Conservation (phyloP, 2,113 vertebrate species). For the Prietella phreatophila region DNA sequence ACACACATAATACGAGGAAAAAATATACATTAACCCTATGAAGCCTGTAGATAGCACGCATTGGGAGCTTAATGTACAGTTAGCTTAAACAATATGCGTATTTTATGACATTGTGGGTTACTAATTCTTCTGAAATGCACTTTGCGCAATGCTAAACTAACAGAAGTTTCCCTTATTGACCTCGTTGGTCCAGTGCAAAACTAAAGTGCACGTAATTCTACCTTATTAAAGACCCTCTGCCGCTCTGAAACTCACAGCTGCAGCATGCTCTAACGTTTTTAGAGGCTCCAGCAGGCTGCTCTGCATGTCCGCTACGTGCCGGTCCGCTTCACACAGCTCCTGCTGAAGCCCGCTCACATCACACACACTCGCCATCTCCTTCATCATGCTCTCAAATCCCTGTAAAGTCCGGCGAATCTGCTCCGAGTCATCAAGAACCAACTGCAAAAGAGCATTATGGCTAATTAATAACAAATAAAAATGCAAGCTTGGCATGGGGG, state of each 20-base stretch:
- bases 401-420: slow-evolving; percentile 82
- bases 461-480: neutral
- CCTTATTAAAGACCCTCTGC: neutral
- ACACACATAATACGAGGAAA: neutral
- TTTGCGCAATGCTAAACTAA: neutral
- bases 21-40: too few species aligned
- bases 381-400: slow-evolving; percentile 71
- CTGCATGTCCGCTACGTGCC: slow-evolving; percentile 73
- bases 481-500: neutral
- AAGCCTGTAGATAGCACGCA: too few species aligned
- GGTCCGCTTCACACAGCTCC: slow-evolving; percentile 71
- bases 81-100: neutral
- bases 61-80: neutral
- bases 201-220: neutral
- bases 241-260: slow-evolving; percentile 76
- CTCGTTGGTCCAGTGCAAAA: neutral
- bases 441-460: slow-evolving; percentile 63
- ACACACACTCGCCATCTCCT: slow-evolving; percentile 79
- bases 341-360: slow-evolving; percentile 72
- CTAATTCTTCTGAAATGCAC: neutral
- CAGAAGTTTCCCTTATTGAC: neutral
- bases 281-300: slow-evolving; percentile 76
- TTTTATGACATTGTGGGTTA: neutral
- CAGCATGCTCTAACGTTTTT: slow-evolving; percentile 78
- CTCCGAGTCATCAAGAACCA: slow-evolving; percentile 84